Base-by-base conservation (phyloP, 1,140 invertebrate genomes). In the Cheumatopsyche charites region DNA sequence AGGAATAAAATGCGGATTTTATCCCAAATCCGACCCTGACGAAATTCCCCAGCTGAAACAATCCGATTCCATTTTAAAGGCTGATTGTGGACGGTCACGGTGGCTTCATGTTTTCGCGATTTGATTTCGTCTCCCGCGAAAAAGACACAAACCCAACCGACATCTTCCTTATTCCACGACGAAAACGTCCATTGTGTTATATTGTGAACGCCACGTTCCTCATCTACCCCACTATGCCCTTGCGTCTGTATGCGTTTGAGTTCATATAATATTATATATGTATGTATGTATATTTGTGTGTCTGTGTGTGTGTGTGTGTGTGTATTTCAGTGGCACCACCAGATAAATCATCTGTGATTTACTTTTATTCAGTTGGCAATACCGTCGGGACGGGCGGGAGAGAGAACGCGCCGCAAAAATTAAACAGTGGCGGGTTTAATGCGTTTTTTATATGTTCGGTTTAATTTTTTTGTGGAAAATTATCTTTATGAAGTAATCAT, bases 341-440 rank as follows among this genome's bases (percentile, higher is more conserved):
- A 68, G 67, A 73, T 75, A 75, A 75, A 75, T 75, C 74, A 75
- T 75, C 71, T 73, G 74, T 75, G 74, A 75, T 75, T 75, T 75
- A 75, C 74, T 75, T 75, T 73, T 71, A 75, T 75, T 75, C 74
- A 75, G 74, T 72, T 75, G 74, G 74, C 74, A 75, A 73, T 75
- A 70, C 71, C 73, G 68, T 42, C 71, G 74, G 74, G 71, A 70
- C 71, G 70, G 68, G 23, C 71, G 74, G 74, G 71, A 72, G 13
- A 6, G 25, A 21, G 49, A n/a, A n/a, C n/a, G n/a, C 11, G 47
- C 42, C 45, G 26, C 6, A 68, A 68, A 68, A 68, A 55, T 47
- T 19, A 12, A 15, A 9, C 66, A 68, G 66, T 45, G 49, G 21
- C 47, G 47, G 21, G 41, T 3, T 36, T 36, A 9, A 4, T 36